These are phyloP conservation scores for Ispidina lecontei DNA, from an alignment of 2,797 vertebrate species.

Conservation along the genomic window DNA sequence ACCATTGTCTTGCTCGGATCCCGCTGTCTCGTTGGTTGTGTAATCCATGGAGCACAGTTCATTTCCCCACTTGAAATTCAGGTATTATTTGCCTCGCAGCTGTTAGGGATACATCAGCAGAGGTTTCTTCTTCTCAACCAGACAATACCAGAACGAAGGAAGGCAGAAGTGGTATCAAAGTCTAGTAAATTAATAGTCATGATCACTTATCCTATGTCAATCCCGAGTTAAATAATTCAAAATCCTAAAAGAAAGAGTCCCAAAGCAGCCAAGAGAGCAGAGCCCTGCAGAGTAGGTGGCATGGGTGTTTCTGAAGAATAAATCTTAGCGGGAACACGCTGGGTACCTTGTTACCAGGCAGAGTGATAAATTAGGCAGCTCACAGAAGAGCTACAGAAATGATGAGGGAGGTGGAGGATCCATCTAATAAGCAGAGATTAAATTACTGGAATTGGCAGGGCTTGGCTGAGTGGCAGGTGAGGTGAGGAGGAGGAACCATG, in stretches of 20 bases:
- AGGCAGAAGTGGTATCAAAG: neutral
- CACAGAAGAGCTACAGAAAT: constrained; percentile 55
- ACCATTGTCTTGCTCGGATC: neutral
- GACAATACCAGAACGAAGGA: neutral
- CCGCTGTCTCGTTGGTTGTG: neutral
- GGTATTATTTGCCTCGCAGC: neutral
- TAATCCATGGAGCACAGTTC: neutral
- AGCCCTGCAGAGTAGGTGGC: neutral
- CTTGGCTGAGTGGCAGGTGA: constrained; percentile 29
- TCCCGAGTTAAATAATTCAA: neutral
- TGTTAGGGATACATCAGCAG: neutral
- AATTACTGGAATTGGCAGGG: constrained; percentile 43
- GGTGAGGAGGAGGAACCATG: neutral
- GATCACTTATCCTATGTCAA: neutral
- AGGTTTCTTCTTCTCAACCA: neutral
- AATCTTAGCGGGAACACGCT: neutral
- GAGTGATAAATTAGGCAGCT: constrained; percentile 60
- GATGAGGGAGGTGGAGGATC: constrained; percentile 62
- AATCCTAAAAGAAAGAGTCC: neutral
- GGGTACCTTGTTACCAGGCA: constrained; percentile 54
- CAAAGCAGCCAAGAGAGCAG: neutral
- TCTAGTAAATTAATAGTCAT: neutral
- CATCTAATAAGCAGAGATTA: constrained; percentile 55
- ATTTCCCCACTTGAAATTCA: neutral
- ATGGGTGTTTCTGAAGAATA: constrained; percentile 37